Base-by-base conservation (phyloP, 2,888 invertebrate species). In the Aleiodes leptofemur region DNA sequence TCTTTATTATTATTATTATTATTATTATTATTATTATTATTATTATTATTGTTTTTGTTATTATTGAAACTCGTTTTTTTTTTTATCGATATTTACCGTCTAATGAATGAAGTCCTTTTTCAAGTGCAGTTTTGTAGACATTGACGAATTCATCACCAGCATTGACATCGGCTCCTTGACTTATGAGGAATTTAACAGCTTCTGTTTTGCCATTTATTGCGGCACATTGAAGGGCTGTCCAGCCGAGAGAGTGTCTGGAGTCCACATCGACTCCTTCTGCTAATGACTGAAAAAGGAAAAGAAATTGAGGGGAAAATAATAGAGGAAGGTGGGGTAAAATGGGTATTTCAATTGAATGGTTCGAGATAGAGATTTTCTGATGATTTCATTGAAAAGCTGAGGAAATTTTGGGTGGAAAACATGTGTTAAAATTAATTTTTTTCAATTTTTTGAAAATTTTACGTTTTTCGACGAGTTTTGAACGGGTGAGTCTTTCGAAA, bases 141-240 rank as follows among this genome's bases (percentile, higher is more conserved):
- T 94, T 96, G 4, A 93, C 92, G 89, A 95, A 97, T 76, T 94
- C 93, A 90, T 96, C 96, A 57, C 92, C 93, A 48, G 93, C 84
- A 90, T 97, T 94, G 1, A 94, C 93, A 86, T 96, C 94, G 34
- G 96, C 96, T n/a, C 96, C 96, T 72, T 92, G 91, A n/a, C 92
- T 90, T 72, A 95, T 87, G 76, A 96, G 90, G 80, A 92, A 90
- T 82, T 91, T 90, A 31, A 94, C 92, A 74, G 91, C 91, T 16
- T 92, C 91, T 14, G 90, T 83, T 85, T 93, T 93, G 78, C 94
- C 94, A 90, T 96, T 96, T 51, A 96, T 94, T 9, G 95, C 94
- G 50, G 97, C 97, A 68, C 94, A 93, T 90, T 96, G 96, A 48
- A 97, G 91, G 34, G 96, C 93, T 13, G 96, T 96, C 97, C 97